phyloP scores from a whole-genome alignment of 2,113 vertebrate species.

The Carassius auratus region DNA sequence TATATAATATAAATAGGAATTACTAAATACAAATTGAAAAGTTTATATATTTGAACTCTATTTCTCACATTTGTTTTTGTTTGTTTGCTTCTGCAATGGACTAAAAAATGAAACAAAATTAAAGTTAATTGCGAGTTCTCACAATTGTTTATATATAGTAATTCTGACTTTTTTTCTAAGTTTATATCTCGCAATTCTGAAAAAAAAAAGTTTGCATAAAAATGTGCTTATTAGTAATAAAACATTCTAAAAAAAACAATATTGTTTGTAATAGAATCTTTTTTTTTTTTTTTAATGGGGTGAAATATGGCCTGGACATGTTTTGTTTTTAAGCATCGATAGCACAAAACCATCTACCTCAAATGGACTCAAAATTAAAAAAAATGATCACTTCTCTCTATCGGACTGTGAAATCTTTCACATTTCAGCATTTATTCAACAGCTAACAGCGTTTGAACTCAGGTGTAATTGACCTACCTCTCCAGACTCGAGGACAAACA shows the following conservation, averaged over 20 bases:
- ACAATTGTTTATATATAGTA: no score
- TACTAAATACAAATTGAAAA: no score
- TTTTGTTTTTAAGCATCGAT: background rate
- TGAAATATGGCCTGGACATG: background rate
- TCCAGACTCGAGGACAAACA: constrained; percentile 13
- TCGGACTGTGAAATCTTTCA: background rate
- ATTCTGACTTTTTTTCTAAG: background rate
- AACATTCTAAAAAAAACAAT: no score
- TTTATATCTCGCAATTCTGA: background rate
- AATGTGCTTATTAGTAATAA: no score
- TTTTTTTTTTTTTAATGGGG: no score
- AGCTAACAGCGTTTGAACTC: constrained; percentile 2
- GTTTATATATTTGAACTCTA: no score
- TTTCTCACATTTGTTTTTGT: no score
- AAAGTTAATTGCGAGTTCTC: no score
- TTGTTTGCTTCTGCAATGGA: no score
- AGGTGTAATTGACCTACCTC: constrained; percentile 38
- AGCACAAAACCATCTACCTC: constrained; percentile 36
- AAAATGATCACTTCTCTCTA: background rate
- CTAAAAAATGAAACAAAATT: no score
- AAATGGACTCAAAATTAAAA: constrained; percentile 1
- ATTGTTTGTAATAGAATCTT: no score
- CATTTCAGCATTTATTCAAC: background rate
- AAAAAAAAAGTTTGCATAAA: background rate
- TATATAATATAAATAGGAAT: no score